Evolutionary conservation across 2,113 vertebrate species (phyloP).

Genomic region (Eulacestoma nigropectus): DNA sequence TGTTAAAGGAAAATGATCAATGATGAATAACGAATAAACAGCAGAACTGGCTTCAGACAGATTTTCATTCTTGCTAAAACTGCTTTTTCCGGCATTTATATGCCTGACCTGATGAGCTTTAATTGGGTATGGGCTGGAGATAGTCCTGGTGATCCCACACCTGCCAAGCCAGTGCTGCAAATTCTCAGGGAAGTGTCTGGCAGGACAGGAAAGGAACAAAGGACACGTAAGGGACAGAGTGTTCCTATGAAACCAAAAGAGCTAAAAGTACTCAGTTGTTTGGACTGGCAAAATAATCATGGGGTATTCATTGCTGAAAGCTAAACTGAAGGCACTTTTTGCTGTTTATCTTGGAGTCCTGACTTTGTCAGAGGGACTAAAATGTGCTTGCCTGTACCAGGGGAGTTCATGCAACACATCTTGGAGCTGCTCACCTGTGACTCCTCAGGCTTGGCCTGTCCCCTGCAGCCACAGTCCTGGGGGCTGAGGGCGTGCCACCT

Average conservation of each 20-base stretch:
- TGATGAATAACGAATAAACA: background rate
- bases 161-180: background rate
- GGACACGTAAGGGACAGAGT: background rate
- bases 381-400: background rate
- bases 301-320: background rate
- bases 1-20: background rate
- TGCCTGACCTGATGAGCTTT: background rate
- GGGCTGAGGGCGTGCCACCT: accelerated
- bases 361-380: background rate
- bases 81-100: background rate
- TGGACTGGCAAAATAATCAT: background rate
- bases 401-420: background rate
- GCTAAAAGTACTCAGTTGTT: background rate
- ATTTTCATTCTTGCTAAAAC: background rate
- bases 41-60: background rate
- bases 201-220: background rate
- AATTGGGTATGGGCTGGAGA: background rate
- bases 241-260: background rate
- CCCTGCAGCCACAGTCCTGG: background rate
- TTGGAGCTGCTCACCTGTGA: background rate
- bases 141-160: background rate
- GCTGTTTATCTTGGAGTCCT: background rate
- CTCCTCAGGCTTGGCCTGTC: background rate
- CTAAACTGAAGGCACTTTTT: background rate
- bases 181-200: background rate